phyloP scores from a whole-genome alignment of 2,113 vertebrate species.

The Theropithecus gelada region DNA sequence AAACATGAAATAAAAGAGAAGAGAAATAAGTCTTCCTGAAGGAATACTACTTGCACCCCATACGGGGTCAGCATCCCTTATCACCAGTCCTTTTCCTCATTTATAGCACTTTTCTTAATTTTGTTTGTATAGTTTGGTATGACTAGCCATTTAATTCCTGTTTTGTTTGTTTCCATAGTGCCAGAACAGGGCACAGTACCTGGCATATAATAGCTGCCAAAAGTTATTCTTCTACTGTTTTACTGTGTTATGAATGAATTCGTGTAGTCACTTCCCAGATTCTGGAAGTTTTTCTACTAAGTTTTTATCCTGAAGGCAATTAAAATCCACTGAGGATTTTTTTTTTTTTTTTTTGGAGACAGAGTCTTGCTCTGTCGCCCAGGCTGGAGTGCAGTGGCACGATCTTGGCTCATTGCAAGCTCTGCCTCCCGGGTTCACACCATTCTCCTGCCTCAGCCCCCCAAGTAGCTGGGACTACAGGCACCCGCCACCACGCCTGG shows the following conservation, averaged over 20 bases:
- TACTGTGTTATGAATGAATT: background rate
- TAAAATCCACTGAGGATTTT: slow-evolving; percentile 1
- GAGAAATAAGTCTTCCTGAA: background rate
- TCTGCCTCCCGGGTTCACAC: too few species aligned
- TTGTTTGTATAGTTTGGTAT: background rate
- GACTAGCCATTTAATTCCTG: background rate
- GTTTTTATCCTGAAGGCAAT: background rate
- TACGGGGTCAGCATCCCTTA: background rate
- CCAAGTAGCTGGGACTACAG: too few species aligned
- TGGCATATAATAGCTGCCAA: background rate
- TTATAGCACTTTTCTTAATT: background rate
- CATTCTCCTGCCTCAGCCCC: too few species aligned
- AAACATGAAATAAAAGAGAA: background rate
- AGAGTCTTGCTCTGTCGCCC: too few species aligned
- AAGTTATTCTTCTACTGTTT: background rate
- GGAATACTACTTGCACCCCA: background rate
- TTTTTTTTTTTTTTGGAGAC: too few species aligned
- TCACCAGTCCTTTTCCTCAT: background rate
- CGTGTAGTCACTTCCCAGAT: background rate
- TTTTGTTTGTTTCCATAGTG: background rate
- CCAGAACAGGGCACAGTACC: background rate
- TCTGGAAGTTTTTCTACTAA: background rate
- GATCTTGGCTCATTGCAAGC: too few species aligned
- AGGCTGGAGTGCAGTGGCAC: too few species aligned
- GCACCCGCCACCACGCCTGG: too few species aligned